phyloP scores from a whole-genome alignment of 2,113 vertebrate genomes.

The Rhynchopsitta pachyrhyncha region DNA sequence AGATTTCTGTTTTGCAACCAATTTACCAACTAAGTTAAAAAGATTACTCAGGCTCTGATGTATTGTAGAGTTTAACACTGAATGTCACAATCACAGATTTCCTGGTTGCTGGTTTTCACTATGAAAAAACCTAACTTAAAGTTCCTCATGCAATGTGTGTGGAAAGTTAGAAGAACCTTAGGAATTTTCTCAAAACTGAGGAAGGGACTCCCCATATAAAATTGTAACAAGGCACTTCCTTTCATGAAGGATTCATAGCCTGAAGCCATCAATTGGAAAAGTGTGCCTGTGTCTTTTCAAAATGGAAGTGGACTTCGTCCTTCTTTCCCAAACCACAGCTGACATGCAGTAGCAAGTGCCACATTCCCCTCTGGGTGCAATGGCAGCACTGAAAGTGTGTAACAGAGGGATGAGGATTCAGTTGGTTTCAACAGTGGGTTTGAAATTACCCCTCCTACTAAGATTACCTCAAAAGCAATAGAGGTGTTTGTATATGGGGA shows the following conservation, averaged over 20 bases:
- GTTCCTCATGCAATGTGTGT: background rate
- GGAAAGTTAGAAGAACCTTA: background rate
- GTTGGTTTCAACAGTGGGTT: background rate
- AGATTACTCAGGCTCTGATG: background rate
- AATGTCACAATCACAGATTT: fast-evolving
- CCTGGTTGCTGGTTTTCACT: background rate
- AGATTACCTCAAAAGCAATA: background rate
- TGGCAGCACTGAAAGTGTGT: background rate
- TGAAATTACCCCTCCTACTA: background rate
- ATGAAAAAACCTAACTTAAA: background rate
- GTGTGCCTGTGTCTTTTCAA: background rate
- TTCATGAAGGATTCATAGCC: background rate
- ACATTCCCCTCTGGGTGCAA: background rate
- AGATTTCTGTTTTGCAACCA: background rate
- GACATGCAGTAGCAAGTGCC: background rate
- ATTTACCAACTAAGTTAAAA: background rate
- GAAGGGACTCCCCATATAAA: background rate
- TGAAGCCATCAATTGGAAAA: background rate
- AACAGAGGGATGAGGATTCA: background rate
- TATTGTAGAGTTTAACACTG: background rate
- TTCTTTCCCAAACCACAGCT: background rate
- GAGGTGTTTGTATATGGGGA: background rate
- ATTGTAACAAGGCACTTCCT: background rate
- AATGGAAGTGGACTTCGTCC: background rate
- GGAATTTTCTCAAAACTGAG: background rate